phyloP scores from a whole-genome alignment of 2,888 invertebrate species.

The Chymomyza procnemis region DNA sequence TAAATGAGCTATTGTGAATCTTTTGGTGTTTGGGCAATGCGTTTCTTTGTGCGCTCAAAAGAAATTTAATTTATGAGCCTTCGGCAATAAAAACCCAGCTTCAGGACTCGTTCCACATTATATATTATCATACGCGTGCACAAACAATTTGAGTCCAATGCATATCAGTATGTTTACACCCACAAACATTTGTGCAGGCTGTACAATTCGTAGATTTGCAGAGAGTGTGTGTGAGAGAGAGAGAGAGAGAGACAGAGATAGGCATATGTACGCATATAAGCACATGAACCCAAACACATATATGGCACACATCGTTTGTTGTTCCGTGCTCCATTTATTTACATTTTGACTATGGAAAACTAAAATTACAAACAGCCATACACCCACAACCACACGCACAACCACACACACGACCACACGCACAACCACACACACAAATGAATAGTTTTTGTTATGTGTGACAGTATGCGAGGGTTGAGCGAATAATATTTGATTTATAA shows the following conservation, averaged over 20 bases:
- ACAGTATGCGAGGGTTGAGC: too few species aligned
- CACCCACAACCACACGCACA: neutral
- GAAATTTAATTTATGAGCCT: constrained; percentile 59
- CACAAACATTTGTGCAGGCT: too few species aligned
- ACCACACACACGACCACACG: neutral
- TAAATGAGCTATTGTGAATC: neutral
- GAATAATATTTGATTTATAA: too few species aligned
- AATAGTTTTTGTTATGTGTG: neutral
- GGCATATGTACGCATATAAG: too few species aligned
- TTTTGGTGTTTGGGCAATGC: neutral
- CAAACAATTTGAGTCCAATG: neutral
- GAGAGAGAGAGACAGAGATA: neutral
- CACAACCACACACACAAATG: neutral
- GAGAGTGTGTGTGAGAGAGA: neutral
- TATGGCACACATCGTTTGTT: neutral
- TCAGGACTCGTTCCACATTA: too few species aligned
- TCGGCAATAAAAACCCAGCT: constrained; percentile 6
- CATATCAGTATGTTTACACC: neutral
- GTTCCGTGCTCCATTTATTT: constrained; percentile 22
- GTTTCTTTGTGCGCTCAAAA: constrained; percentile 28
- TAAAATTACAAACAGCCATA: neutral
- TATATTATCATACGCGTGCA: neutral
- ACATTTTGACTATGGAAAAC: constrained; percentile 30
- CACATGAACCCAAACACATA: constrained; percentile 6
- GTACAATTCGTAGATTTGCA: too few species aligned